phyloP scores from a whole-genome alignment of 2,113 vertebrate species.

The Choloepus hoffmanni region DNA sequence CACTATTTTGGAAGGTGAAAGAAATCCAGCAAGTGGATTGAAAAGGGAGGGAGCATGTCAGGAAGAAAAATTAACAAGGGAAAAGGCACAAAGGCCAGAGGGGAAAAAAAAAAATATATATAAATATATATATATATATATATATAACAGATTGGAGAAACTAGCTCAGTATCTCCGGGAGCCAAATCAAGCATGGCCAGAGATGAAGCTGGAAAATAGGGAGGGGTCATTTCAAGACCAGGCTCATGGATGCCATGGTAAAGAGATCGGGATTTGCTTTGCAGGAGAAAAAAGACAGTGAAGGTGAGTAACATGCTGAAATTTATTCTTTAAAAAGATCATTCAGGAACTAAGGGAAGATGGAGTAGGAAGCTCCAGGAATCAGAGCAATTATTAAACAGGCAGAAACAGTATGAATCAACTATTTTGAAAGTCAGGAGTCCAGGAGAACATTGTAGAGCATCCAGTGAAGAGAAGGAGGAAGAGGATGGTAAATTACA shows the following conservation, averaged over 20 bases:
- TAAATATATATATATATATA: too few species aligned
- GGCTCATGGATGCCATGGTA: not conserved
- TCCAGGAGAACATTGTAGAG: too few species aligned
- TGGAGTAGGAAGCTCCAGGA: too few species aligned
- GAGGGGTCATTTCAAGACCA: not conserved
- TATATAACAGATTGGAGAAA: not conserved
- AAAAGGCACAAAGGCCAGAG: not conserved
- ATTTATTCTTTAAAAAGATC: conserved; percentile 36
- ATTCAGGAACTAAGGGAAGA: not conserved
- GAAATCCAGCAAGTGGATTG: not conserved
- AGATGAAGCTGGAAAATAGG: not conserved
- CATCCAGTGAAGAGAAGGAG: too few species aligned
- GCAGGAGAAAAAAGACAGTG: not conserved
- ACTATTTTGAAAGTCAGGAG: too few species aligned
- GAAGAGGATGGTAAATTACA: too few species aligned
- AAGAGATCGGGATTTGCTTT: not conserved
- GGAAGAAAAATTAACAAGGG: not conserved
- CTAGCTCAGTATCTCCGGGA: not conserved
- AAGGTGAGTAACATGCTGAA: conserved; percentile 2
- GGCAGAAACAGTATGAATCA: too few species aligned
- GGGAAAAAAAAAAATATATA: not conserved
- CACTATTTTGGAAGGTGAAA: not conserved
- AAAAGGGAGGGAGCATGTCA: not conserved
- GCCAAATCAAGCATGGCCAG: not conserved
- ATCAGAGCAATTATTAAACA: too few species aligned